Percentiles rank a stretch among this genome's conserved stretches.
phyloP scores from a whole-genome alignment of 2,797 vertebrate genomes.

The Anolis apletophallus region DNA sequence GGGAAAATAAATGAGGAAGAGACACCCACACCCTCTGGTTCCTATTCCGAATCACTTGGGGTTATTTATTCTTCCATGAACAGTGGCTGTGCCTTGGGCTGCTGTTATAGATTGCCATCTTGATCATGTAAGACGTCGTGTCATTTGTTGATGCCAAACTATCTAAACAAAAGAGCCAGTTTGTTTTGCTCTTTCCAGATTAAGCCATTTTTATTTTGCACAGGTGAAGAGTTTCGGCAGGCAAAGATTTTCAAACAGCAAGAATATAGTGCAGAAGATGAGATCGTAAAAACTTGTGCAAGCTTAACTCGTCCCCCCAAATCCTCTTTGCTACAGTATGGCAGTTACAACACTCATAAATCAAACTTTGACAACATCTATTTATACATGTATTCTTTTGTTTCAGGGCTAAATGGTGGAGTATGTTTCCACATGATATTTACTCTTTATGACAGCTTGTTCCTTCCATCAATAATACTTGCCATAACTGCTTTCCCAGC shows the following conservation, averaged over 20 bases:
- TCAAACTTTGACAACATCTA: background rate
- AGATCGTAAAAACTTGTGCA: conserved; percentile 19
- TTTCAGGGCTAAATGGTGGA: conserved; percentile 40
- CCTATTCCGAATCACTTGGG: background rate
- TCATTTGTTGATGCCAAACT: conserved; percentile 35
- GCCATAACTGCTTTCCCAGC: conserved; percentile 2
- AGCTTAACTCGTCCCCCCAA: background rate
- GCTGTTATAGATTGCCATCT: conserved; percentile 34
- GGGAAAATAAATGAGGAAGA: conserved; percentile 9
- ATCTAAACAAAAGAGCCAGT: conserved; percentile 24
- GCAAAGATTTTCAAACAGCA: conserved; percentile 19
- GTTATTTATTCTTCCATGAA: conserved; percentile 9
- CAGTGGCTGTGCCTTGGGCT: background rate
- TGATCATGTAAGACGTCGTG: conserved; percentile 19
- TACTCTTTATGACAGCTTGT: conserved; percentile 28
- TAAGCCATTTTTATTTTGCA: conserved; percentile 36
- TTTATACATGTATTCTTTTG: conserved; percentile 40
- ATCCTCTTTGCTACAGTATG: background rate
- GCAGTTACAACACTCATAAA: conserved; percentile 35
- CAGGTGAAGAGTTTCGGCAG: conserved; percentile 18
- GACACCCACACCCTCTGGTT: conserved; percentile 1
- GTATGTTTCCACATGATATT: conserved; percentile 29
- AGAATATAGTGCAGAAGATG: conserved; percentile 13
- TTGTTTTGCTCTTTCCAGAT: conserved; percentile 44
- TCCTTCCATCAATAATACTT: conserved; percentile 10